A percentile compares a stretch with the other conserved stretches of the same genome.
Evolutionary conservation across 2,888 invertebrate genomes (phyloP).

Genomic region (Mongoloraphidia duomilia): DNA sequence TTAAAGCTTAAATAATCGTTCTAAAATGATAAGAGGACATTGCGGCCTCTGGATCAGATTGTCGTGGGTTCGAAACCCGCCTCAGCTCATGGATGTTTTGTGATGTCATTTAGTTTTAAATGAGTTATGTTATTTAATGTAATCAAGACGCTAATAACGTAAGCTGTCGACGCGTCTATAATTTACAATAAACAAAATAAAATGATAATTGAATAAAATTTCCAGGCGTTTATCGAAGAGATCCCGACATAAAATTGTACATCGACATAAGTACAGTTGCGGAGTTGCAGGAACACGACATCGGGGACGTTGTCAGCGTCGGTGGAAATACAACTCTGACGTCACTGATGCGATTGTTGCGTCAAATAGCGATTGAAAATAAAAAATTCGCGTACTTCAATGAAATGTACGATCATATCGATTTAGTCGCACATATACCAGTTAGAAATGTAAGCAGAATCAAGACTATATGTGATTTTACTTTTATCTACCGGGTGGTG

Average conservation of each 20-base stretch:
- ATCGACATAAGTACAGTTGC: constrained; percentile 47
- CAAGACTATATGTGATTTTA: no score
- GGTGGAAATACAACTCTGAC: constrained; percentile 46
- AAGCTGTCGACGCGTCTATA: no score
- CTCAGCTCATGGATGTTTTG: no score
- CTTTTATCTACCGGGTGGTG: no score
- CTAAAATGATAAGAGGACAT: no score
- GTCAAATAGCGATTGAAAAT: constrained; percentile 26
- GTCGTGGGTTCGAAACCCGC: no score
- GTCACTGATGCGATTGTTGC: constrained; percentile 36
- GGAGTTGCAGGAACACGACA: constrained; percentile 35
- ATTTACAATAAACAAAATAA: no score
- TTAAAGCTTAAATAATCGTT: no score
- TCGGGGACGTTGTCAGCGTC: constrained; percentile 34
- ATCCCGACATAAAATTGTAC: constrained; percentile 35
- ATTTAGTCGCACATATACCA: constrained; percentile 53
- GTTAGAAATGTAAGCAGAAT: constrained; percentile 50
- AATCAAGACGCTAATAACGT: no score
- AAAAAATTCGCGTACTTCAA: constrained; percentile 42
- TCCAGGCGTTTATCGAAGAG: constrained; percentile 31
- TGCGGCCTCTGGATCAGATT: no score
- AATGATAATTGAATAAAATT: constrained; percentile 4
- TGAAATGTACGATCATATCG: constrained; percentile 45
- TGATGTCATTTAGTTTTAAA: no score
- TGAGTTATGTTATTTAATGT: no score